phyloP scores from a whole-genome alignment of 2,888 invertebrate species.

The Drosophila kokeensis region DNA sequence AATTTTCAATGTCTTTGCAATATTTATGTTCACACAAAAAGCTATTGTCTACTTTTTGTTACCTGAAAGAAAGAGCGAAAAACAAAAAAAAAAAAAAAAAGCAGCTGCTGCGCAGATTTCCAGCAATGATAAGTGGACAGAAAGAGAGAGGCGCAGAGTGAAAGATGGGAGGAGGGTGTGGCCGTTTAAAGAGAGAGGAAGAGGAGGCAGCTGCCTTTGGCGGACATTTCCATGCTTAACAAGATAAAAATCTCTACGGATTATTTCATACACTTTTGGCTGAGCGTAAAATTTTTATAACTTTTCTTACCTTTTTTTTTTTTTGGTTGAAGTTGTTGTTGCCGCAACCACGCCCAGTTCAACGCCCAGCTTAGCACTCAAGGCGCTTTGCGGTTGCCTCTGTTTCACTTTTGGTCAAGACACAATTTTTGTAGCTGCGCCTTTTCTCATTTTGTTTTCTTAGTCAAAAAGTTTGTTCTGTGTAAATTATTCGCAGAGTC shows the following conservation, averaged over 20 bases:
- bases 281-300: slow-evolving; percentile 67
- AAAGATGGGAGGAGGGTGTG: slow-evolving; percentile 10
- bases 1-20: slow-evolving; percentile 66
- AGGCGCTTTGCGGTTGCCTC: slow-evolving; percentile 69
- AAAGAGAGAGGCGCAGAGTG: slow-evolving; percentile 31
- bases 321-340: slow-evolving; percentile 7
- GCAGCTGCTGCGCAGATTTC: slow-evolving; percentile 63
- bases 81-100: slow-evolving; percentile 24
- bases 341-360: slow-evolving; percentile 58
- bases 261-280: slow-evolving; percentile 75
- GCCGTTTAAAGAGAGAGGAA: not conserved
- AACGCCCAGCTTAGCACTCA: slow-evolving; percentile 65
- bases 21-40: slow-evolving; percentile 44
- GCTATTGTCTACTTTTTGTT: slow-evolving; percentile 23
- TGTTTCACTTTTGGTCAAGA: slow-evolving; percentile 71
- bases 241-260: slow-evolving; percentile 79
- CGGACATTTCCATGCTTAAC: slow-evolving; percentile 77
- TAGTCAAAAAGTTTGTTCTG: slow-evolving; percentile 66
- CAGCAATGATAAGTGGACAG: slow-evolving; percentile 45
- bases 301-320: slow-evolving; percentile 63
- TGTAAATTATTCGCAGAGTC: slow-evolving; percentile 77
- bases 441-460: slow-evolving; percentile 47
- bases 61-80: slow-evolving; percentile 37
- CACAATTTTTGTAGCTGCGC: slow-evolving; percentile 28
- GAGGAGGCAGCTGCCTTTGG: slow-evolving; percentile 36